Conservation (phyloP, 2,797 vertebrate genomes). For the Phrynocephalus guinanensis region DNA sequence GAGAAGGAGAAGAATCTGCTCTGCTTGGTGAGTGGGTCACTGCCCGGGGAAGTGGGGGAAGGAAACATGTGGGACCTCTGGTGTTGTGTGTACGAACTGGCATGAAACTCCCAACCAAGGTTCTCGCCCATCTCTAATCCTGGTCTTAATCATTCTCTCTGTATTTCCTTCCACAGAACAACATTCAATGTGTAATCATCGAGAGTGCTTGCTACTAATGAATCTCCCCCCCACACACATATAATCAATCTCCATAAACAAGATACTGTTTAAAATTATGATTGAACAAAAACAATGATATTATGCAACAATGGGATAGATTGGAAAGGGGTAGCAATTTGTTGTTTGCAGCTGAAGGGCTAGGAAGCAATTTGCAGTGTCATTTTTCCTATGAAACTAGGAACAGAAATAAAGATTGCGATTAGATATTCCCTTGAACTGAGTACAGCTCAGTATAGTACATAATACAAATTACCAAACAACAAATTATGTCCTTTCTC, state of each 20-base stretch:
- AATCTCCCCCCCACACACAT: background rate
- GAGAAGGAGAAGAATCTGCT: too few species aligned
- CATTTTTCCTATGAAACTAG: conserved; percentile 18
- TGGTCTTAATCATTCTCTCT: background rate
- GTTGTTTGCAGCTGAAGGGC: background rate
- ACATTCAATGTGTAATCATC: background rate
- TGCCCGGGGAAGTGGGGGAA: too few species aligned
- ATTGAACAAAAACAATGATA: background rate
- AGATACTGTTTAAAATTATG: conserved; percentile 1
- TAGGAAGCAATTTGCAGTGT: background rate
- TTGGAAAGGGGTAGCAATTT: background rate
- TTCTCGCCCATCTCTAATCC: too few species aligned
- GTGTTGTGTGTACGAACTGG: too few species aligned
- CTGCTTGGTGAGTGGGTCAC: too few species aligned
- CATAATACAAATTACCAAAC: background rate
- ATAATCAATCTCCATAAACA: conserved; percentile 6
- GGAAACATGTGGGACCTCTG: too few species aligned
- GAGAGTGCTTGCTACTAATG: conserved; percentile 15
- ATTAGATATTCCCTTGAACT: background rate
- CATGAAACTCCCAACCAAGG: too few species aligned
- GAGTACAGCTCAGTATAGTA: background rate
- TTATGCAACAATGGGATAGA: conserved; percentile 17
- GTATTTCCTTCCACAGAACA: background rate
- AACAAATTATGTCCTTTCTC: background rate
- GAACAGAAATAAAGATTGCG: background rate